A percentile compares a stretch with the other conserved stretches of the same genome.
Evolutionary conservation across 1,140 invertebrate genomes (phyloP).

Genomic region (Drosophila pectinifera): DNA sequence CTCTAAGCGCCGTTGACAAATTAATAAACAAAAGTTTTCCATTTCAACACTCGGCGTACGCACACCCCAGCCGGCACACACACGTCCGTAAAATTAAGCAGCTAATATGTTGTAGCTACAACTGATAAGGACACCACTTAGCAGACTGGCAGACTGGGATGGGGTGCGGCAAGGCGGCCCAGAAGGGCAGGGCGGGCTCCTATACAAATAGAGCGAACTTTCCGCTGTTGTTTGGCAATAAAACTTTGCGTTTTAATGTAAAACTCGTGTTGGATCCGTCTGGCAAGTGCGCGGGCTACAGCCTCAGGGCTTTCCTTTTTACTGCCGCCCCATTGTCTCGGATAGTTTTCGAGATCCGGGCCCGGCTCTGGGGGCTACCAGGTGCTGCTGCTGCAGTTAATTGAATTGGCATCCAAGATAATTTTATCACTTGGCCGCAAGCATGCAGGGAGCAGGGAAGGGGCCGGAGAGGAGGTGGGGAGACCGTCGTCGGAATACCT

Average conservation of each 20-base stretch:
- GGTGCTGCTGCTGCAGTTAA: conserved; percentile 50
- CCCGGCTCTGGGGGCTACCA: background rate
- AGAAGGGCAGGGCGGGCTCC: conserved; percentile 56
- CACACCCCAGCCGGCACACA: conserved; percentile 11
- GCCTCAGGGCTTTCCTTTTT: background rate
- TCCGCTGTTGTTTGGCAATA: conserved; percentile 43
- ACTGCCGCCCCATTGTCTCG: conserved; percentile 44
- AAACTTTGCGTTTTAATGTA: conserved; percentile 79
- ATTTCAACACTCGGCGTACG: conserved; percentile 41
- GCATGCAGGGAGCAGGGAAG: conserved; percentile 39
- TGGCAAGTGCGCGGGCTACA: background rate
- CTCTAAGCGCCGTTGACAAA: conserved; percentile 56
- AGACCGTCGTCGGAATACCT: conserved; percentile 3
- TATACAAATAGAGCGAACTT: conserved; percentile 78
- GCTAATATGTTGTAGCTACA: conserved; percentile 81
- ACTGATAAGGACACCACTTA: conserved; percentile 67
- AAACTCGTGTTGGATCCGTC: conserved; percentile 67
- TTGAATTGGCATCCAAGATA: conserved; percentile 51
- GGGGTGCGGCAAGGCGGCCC: conserved; percentile 38
- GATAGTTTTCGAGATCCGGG: conserved; percentile 21
- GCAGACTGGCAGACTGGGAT: conserved; percentile 34
- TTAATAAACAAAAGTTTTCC: conserved; percentile 79
- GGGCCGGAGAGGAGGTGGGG: no score
- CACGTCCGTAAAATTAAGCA: conserved; percentile 66
- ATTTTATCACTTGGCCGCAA: conserved; percentile 46